Evolutionary conservation across 2,113 vertebrate genomes (phyloP).

Genomic region (Cichladusa arquata): DNA sequence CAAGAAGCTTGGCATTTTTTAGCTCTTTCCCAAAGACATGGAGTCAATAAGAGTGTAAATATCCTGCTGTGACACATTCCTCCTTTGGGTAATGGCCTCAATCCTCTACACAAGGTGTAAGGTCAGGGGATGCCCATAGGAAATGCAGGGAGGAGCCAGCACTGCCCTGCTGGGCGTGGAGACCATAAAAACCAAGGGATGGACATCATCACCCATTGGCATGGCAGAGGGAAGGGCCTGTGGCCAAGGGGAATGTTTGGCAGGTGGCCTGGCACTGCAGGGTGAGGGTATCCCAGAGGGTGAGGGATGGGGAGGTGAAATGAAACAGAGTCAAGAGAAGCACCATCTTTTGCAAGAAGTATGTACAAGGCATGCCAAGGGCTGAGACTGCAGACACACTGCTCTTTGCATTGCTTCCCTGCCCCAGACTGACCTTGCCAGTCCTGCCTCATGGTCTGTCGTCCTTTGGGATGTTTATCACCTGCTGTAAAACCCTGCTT

Average conservation of each 20-base stretch:
- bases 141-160: not conserved
- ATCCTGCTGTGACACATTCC: not conserved
- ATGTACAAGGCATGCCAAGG: not conserved
- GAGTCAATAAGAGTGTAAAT: not conserved
- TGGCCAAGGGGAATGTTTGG: not conserved
- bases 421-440: not conserved
- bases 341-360: not conserved
- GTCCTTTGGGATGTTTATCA: not conserved
- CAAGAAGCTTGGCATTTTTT: not conserved
- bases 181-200: not conserved
- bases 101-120: not conserved
- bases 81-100: not conserved
- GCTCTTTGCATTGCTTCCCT: fast-evolving
- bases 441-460: not conserved
- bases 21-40: not conserved
- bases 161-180: not conserved
- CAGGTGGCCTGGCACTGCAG: not conserved
- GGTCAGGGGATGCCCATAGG: not conserved
- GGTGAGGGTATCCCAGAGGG: not conserved
- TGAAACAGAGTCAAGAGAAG: not conserved
- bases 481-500: not conserved
- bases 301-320: not conserved
- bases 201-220: not conserved
- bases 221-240: not conserved
- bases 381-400: not conserved